Base-by-base conservation (phyloP, 2,888 invertebrate species). In the Synergus japonicus region DNA sequence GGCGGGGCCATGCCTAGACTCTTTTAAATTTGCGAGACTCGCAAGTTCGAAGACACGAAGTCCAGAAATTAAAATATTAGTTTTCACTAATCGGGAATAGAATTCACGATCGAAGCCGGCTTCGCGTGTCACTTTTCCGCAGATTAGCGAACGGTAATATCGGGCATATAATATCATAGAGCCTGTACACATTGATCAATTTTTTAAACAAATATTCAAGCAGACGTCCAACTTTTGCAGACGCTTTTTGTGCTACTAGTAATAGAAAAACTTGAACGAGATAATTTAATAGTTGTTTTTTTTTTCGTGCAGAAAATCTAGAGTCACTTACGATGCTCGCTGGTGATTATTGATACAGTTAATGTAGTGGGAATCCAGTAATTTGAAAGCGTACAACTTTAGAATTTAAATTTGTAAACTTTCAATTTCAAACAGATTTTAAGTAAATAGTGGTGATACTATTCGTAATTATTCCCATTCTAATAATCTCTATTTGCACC, bases 171-270 rank as follows among this genome's bases (percentile, higher is more conserved):
- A 79, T 77, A 78, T 77, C 63, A 67, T 77, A 64, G 44, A 78
- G 73, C 63, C 76, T 77, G 77, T 60, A 78, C 77, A 79, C 78
- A 76, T 69, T 76, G 73, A 81, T 78, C 77, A 82, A 78, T 79
- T 77, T 76, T n/a, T 66, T 65, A 67, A 41, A 58, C 29, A 60
- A 76, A 80, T 78, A 79, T 81, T 78, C 77, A 81, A 82, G 83
- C 78, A 80, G 80, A 73, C 77, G 76, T 81, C 58, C 82, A 82
- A 77, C 67, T 81, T 76, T 80, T 81, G 79, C 77, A 80, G 79
- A 82, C 80, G 82, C 81, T 76, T 78, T 80, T 82, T 77, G 83
- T 81, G 80, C 82, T 83, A 83, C 69, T 78, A 76, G 79, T 77
- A 76, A 77, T 78, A 73, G 73, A 73, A 15, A 15, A 73, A 37